Evolutionary conservation across 2,888 invertebrate species (phyloP).

Genomic region (Camponotus fellah): DNA sequence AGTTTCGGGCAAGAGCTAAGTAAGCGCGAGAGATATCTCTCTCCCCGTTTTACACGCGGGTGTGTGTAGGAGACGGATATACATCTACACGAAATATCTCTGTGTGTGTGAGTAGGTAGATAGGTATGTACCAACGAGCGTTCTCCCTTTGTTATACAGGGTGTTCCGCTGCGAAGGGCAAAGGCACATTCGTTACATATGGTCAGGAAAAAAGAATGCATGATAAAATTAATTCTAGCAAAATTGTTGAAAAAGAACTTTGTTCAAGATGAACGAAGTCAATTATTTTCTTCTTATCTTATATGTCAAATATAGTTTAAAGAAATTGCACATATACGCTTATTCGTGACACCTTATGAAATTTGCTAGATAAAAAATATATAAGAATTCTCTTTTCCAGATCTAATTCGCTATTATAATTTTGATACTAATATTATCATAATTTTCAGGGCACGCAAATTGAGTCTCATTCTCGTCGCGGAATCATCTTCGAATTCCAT

Average conservation of each 20-base stretch:
- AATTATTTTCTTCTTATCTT: neutral
- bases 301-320: neutral
- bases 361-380: neutral
- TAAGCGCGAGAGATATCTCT: constrained; percentile 66
- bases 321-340: neutral
- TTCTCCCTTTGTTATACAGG: constrained; percentile 65
- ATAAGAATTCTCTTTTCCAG: neutral
- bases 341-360: neutral
- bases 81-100: constrained; percentile 35
- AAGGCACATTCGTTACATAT: neutral
- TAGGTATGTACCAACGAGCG: constrained; percentile 61
- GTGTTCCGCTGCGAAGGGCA: constrained; percentile 43
- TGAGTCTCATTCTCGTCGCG: neutral
- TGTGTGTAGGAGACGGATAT: constrained; percentile 35
- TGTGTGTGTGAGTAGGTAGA: constrained; percentile 40
- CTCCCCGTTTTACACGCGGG: constrained; percentile 21
- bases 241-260: neutral
- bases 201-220: neutral
- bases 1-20: constrained; percentile 65
- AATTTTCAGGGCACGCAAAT: neutral
- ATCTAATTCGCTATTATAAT: neutral
- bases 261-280: neutral
- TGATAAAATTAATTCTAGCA: neutral
- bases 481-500: neutral
- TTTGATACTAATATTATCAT: neutral